Evolutionary conservation across 2,797 vertebrate species (phyloP), one percentile per base, ranked within the genome.

Genomic region (Synaphobranchus kaupii): DNA sequence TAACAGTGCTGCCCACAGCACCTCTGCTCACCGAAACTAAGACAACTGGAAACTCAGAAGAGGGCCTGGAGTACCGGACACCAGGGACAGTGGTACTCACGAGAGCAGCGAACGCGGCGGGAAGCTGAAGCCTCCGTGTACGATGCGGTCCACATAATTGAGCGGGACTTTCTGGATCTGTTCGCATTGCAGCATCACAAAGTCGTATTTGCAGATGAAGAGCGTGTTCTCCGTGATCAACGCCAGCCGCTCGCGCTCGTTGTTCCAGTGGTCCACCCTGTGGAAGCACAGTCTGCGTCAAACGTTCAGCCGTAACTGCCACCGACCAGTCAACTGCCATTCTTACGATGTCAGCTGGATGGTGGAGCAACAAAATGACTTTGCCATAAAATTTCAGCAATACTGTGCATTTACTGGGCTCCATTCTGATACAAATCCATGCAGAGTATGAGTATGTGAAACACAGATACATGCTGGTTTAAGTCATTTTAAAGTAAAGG

Each of bases 181-280:
- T 15, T 98, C 96, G 87, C 95, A 97, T 85, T 89, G 93, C 25
- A 96, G 92, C 96, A 97, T 95, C 89, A 97, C 93, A 71, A 97
- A 97, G 93, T 97, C 95, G 0, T 97, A 97, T 91, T 97, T 97
- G 94, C 95, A 97, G 90, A 98, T 85, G 86, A 97, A 92, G 0
- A 97, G 94, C 0, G 90, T 93, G 84, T 90, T 93, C 4, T 96
- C 93, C 2, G 96, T 95, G 89, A 98, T 92, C 31, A 97, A 15
- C 84, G 95, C 88, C 0, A 96, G 76, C 0, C 96, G 95, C 89
- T 98, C 97, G 87, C 95, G 96, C 88, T 97, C 96, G 0, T 97
- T 97, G 94, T 98, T 98, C 97, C 97, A 97, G 89, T 97, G 96
- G 90, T 98, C 96, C 85, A 95, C 94, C 91, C 96, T 97, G 91